These are phyloP conservation scores for Ennomos fuscantarius DNA, from an alignment of 2,888 invertebrate genomes.

Conservation along the genomic window DNA sequence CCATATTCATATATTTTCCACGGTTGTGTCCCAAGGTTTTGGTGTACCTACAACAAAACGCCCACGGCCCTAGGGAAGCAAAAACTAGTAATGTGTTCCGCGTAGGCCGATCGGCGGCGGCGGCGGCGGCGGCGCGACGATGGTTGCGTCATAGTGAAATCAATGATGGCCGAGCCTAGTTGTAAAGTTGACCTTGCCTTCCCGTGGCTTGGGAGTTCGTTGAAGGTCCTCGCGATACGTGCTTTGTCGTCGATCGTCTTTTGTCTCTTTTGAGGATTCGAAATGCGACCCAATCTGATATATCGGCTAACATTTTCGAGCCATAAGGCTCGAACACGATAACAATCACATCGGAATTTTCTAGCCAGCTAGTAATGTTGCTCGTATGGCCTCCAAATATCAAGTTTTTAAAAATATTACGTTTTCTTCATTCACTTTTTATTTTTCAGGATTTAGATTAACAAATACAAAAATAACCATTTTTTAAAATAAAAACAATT, in stretches of 20 bases:
- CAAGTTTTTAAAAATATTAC: no score
- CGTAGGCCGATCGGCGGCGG: conserved; percentile 45
- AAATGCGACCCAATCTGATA: no score
- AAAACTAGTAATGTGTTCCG: conserved; percentile 63
- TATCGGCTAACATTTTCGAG: no score
- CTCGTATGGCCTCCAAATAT: no score
- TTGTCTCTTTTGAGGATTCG: conserved; percentile 4
- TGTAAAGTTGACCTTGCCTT: conserved; percentile 78
- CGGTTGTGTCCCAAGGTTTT: conserved; percentile 19
- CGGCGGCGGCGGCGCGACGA: conserved; percentile 48
- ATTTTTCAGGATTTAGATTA: no score
- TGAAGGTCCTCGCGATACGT: conserved; percentile 33
- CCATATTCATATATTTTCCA: not conserved
- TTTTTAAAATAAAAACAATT: no score
- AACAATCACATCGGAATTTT: no score
- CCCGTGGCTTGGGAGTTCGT: conserved; percentile 27
- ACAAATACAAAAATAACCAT: no score
- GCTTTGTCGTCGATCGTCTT: not conserved
- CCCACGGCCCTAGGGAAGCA: conserved; percentile 53
- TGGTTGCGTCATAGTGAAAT: conserved; percentile 76
- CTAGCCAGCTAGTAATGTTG: no score
- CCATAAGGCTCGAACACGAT: no score
- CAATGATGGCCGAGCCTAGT: conserved; percentile 72
- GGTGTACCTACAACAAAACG: conserved; percentile 42
- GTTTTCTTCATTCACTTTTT: no score